A percentile compares a stretch with the other conserved stretches of the same genome.
phyloP scores from a whole-genome alignment of 2,888 invertebrate genomes.

The Dryobotodes eremita region DNA sequence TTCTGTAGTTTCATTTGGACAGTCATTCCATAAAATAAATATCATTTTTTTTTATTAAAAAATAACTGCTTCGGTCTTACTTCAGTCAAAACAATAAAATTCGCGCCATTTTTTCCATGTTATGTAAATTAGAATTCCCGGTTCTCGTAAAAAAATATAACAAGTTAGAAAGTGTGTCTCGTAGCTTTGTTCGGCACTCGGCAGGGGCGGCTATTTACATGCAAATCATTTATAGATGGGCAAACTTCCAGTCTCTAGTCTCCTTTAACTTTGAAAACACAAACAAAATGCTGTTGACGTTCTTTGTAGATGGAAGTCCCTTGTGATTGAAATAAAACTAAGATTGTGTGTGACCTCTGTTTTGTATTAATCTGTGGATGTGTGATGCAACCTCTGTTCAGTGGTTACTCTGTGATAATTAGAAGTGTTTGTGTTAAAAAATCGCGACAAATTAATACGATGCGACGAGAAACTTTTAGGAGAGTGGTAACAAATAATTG shows the following conservation, averaged over 20 bases:
- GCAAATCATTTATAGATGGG: constrained; percentile 80
- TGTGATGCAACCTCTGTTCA: background rate
- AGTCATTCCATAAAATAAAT: background rate
- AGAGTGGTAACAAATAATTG: constrained; percentile 26
- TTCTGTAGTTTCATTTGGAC: background rate
- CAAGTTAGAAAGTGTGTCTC: constrained; percentile 85
- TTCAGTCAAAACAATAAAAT: constrained; percentile 46
- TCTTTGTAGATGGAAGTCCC: constrained; percentile 70
- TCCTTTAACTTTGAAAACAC: constrained; percentile 58
- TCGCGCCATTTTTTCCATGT: constrained; percentile 45
- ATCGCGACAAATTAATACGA: background rate
- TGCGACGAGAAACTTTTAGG: background rate
- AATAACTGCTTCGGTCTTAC: background rate
- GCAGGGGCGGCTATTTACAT: constrained; percentile 81
- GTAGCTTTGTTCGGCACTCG: constrained; percentile 66
- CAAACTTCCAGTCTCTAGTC: constrained; percentile 69
- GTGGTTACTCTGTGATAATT: constrained; percentile 34
- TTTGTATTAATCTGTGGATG: constrained; percentile 2
- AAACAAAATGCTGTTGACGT: constrained; percentile 74
- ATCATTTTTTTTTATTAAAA: background rate
- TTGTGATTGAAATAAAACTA: constrained; percentile 45
- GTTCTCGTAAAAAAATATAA: constrained; percentile 67
- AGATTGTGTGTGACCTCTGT: constrained; percentile 24
- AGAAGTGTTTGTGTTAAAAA: constrained; percentile 13
- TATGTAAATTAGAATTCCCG: constrained; percentile 63